Evolutionary conservation across 2,888 invertebrate genomes (phyloP), one percentile per base, ranked within the genome.

Genomic region (Hartigia nigra): DNA sequence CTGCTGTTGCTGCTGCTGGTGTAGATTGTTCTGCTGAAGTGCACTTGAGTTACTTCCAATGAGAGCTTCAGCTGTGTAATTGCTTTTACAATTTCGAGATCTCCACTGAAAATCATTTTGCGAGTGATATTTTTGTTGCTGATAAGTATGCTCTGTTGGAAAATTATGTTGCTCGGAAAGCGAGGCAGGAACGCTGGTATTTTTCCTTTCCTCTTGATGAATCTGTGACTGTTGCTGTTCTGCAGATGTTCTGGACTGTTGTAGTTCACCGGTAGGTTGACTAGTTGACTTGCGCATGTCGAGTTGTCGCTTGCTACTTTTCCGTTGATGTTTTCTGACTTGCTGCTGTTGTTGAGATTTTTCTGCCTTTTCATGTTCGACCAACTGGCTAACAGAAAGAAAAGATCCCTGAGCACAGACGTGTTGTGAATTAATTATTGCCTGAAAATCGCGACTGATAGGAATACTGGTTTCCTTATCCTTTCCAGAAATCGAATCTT

Each of bases 301-400:
- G 77, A 91, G 87, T 76, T 91, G 91, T 11, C 91, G 86, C 70
- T 91, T 91, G 34, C 88, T 91, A 5, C 83, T 88, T 76, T 91
- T 91, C 12, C 91, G 85, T 36, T 90, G 91, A 80, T 91, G 90
- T 55, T 91, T 90, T 4, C 90, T 85, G n/a, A 86, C 82, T 72
- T 39, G 9, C 31, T 84, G 84, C 55, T 87, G 87, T 37, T 86
- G 86, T 35, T 88, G 88, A 55, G 84, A 86, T 77, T 91, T 91
- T 36, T 91, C 90, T 5, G 87, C 91, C 83, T 93, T 93, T 82
- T 92, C 92, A 81, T 92, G 93, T 82, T 93, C 94, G 3, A 95
- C 94, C n/a, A 95, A 87, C 80, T 94, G 94, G 87, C 94, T 95
- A 0, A 95, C 94, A 0, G 94, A 94, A 12, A 95, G 88, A 80